Evolutionary conservation across 2,797 vertebrate genomes (phyloP).

Genomic region (Chelonia mydas): DNA sequence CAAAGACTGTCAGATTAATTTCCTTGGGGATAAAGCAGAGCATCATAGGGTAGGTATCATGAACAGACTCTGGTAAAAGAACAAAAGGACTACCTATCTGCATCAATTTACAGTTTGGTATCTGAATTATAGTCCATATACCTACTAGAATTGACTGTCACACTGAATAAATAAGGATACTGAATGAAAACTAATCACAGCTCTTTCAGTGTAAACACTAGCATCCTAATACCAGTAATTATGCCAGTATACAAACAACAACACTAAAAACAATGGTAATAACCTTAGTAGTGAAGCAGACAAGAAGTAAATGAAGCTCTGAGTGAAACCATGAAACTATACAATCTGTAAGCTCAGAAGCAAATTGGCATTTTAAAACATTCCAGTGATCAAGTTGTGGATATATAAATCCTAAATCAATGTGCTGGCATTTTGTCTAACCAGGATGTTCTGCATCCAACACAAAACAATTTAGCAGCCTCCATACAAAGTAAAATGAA

Average conservation of each 20-base stretch:
- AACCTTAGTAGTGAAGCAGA: constrained; percentile 46
- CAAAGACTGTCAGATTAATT: not conserved
- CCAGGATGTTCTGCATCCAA: not conserved
- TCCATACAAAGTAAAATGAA: not conserved
- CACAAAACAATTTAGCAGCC: not conserved
- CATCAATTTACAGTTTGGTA: constrained; percentile 36
- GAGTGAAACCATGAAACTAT: constrained; percentile 25
- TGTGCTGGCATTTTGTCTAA: not conserved
- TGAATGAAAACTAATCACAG: constrained; percentile 61
- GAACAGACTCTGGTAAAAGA: constrained; percentile 3
- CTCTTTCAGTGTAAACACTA: constrained; percentile 58
- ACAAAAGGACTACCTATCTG: constrained; percentile 34
- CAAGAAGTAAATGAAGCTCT: constrained; percentile 53
- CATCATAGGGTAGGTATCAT: not conserved
- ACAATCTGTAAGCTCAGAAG: constrained; percentile 42
- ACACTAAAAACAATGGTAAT: constrained; percentile 53
- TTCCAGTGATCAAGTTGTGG: constrained; percentile 30
- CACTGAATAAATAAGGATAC: constrained; percentile 43
- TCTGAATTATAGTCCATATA: constrained; percentile 48
- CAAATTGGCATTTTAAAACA: constrained; percentile 41
- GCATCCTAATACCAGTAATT: constrained; percentile 53
- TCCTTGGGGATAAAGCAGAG: not conserved
- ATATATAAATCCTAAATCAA: not conserved
- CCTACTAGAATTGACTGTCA: constrained; percentile 37
- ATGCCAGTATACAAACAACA: constrained; percentile 49